Conservation (phyloP, 2,113 vertebrate genomes). For the Deroptyus accipitrinus region DNA sequence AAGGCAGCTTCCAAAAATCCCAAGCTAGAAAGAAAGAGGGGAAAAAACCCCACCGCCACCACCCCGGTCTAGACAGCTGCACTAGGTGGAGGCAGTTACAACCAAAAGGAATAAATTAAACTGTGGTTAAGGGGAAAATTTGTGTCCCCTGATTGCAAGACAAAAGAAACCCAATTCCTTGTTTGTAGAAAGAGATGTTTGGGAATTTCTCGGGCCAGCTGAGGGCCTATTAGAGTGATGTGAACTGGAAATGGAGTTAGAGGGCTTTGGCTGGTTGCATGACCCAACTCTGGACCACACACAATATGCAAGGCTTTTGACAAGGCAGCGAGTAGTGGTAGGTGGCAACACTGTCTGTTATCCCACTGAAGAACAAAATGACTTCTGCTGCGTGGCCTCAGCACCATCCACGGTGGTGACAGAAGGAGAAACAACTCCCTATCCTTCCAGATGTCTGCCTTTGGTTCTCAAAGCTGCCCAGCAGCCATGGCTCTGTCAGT, state of each 20-base stretch:
- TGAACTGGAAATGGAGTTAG: slow-evolving; percentile 58
- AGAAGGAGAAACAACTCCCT: neutral
- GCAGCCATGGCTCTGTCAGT: neutral
- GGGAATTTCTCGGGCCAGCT: slow-evolving; percentile 30
- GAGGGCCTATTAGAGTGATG: slow-evolving; percentile 40
- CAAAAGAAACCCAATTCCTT: slow-evolving; percentile 61
- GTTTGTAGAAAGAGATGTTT: slow-evolving; percentile 50
- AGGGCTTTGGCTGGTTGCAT: slow-evolving; percentile 22
- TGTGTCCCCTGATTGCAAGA: slow-evolving; percentile 59
- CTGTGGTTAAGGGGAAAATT: slow-evolving; percentile 62
- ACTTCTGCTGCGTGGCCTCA: accelerated
- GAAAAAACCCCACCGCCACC: neutral
- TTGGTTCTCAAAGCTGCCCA: neutral
- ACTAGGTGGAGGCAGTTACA: slow-evolving; percentile 60
- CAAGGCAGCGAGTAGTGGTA: neutral
- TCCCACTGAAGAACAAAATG: neutral
- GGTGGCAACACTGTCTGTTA: neutral
- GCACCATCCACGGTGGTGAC: accelerated
- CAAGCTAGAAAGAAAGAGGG: neutral
- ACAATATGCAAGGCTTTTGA: neutral
- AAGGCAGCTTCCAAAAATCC: slow-evolving; percentile 48
- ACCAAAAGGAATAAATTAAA: slow-evolving; percentile 64
- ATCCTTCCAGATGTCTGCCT: neutral
- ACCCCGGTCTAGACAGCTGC: slow-evolving; percentile 62
- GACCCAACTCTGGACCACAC: slow-evolving; percentile 48